These are phyloP conservation scores for Neodon shergylaensis DNA, from an alignment of 2,113 vertebrate genomes.

Conservation along the genomic window DNA sequence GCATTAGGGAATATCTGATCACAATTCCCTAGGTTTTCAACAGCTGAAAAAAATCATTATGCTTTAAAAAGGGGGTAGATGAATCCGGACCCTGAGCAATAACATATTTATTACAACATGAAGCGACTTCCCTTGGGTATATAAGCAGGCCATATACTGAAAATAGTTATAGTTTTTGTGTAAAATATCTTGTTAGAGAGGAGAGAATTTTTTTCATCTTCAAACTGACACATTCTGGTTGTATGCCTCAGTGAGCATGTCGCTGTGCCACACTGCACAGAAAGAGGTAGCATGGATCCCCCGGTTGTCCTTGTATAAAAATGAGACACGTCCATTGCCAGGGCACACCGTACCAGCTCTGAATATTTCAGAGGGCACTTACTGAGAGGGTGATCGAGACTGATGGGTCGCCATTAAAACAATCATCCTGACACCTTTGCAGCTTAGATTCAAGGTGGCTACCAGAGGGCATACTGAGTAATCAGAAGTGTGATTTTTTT, in stretches of 20 bases:
- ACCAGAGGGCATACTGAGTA: background rate
- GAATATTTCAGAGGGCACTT: slow-evolving; percentile 67
- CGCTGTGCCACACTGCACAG: slow-evolving; percentile 85
- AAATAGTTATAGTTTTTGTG: slow-evolving; percentile 72
- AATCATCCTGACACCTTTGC: background rate
- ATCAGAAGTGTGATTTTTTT: background rate
- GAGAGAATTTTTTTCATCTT: slow-evolving; percentile 66
- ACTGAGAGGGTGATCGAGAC: background rate
- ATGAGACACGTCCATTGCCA: slow-evolving; percentile 69
- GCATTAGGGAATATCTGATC: slow-evolving; percentile 28
- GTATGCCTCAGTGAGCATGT: slow-evolving; percentile 84
- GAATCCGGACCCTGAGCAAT: slow-evolving; percentile 32
- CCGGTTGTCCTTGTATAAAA: slow-evolving; percentile 80
- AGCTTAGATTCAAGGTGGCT: slow-evolving; percentile 41
- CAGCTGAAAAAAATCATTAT: slow-evolving; percentile 32
- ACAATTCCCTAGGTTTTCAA: slow-evolving; percentile 52
- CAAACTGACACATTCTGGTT: slow-evolving; percentile 79
- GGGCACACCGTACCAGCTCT: slow-evolving; percentile 73
- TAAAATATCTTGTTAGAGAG: slow-evolving; percentile 76
- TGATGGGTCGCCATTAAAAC: background rate
- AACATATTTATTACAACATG: slow-evolving; percentile 53
- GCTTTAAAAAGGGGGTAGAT: slow-evolving; percentile 48
- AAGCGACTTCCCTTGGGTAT: background rate
- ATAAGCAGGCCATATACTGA: slow-evolving; percentile 62
- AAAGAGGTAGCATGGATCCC: slow-evolving; percentile 75